Evolutionary conservation across 2,888 invertebrate genomes (phyloP), one percentile per base, ranked within the genome.

Genomic region (Ellobium chinense): DNA sequence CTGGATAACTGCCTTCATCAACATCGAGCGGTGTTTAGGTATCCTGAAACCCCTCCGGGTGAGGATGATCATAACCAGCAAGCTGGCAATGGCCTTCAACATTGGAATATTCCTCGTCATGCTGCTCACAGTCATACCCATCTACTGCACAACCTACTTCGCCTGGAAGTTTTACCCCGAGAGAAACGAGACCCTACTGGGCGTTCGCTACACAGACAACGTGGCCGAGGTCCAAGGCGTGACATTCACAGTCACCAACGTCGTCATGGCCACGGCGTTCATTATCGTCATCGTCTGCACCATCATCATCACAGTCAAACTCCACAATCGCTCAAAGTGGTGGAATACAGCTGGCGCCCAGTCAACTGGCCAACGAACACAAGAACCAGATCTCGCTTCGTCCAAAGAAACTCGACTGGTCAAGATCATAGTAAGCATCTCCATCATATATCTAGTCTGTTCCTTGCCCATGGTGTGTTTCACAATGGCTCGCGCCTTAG

Each of bases 181-280:
- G 14, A n/a, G 29, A 27, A 75, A 75, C 74, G 18, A 75, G 21
- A 63, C 74, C 34, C 56, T 72, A 24, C 54, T 72, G 29, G 72
- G 72, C n/a, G 39, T 56, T 7, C 1, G 18, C 5, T 72, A 56
- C 34, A 29, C 56, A 12, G 56, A 34, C 0, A 56, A 72, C 31
- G 39, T 21, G 21, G 18, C 14, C 5, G 56, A 12, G 21, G 31
- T 72, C 21, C 58, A 56, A 72, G 24, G 34, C 24, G 72, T 58
- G 31, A 37, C 72, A 18, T 72, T 72, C 29, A n/a, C 12, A 18
- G 29, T 56, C n/a, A 56, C 72, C 18, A 39, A 56, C 56, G 31
- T 54, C 58, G 14, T 72, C 58, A 34, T 72, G 31, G 24, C n/a
- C 9, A 18, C 18, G 27, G 31, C 58, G 7, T 72, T 58, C 34